These are phyloP conservation scores for Platynereis dumerilii DNA, from an alignment of 2,888 invertebrate species.

Conservation along the genomic window DNA sequence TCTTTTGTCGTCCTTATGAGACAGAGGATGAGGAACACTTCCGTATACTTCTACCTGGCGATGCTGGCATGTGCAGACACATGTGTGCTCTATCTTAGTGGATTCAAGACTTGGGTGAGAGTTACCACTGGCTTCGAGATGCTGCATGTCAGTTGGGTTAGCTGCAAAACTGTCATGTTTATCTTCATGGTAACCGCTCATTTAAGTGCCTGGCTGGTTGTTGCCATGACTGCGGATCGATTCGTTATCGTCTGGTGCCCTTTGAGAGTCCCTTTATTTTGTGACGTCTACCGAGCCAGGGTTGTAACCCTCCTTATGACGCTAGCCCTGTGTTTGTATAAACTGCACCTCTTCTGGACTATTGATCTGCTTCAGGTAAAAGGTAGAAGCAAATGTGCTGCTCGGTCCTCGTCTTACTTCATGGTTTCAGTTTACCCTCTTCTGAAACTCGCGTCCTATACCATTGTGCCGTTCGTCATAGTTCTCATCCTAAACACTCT, in stretches of 20 bases:
- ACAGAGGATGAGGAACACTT: slow-evolving; percentile 50
- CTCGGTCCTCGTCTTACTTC: slow-evolving; percentile 38
- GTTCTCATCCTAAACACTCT: slow-evolving; percentile 49
- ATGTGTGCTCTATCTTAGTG: slow-evolving; percentile 51
- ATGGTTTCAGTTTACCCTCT: slow-evolving; percentile 45
- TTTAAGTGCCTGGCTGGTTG: slow-evolving; percentile 34
- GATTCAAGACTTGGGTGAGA: slow-evolving; percentile 56
- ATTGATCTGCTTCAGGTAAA: slow-evolving; percentile 11
- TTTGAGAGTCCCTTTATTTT: slow-evolving; percentile 25
- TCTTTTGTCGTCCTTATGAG: slow-evolving; percentile 50
- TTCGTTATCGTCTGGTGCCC: slow-evolving; percentile 36
- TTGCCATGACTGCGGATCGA: slow-evolving; percentile 33
- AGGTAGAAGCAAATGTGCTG: slow-evolving; percentile 33
- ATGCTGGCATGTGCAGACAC: slow-evolving; percentile 54
- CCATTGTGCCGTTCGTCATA: slow-evolving; percentile 48
- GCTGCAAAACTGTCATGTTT: slow-evolving; percentile 52
- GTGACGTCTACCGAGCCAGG: slow-evolving; percentile 26
- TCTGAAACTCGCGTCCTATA: slow-evolving; percentile 49
- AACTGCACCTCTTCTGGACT: slow-evolving; percentile 27
- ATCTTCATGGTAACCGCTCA: slow-evolving; percentile 45
- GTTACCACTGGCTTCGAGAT: slow-evolving; percentile 49
- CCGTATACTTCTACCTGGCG: slow-evolving; percentile 55
- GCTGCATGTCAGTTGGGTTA: slow-evolving; percentile 46
- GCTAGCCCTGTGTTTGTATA: slow-evolving; percentile 16
- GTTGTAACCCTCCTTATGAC: slow-evolving; percentile 12